Percentiles rank a stretch among this genome's conserved stretches.
Conservation (phyloP, 2,888 invertebrate species). For the Andrena trimmerana region DNA sequence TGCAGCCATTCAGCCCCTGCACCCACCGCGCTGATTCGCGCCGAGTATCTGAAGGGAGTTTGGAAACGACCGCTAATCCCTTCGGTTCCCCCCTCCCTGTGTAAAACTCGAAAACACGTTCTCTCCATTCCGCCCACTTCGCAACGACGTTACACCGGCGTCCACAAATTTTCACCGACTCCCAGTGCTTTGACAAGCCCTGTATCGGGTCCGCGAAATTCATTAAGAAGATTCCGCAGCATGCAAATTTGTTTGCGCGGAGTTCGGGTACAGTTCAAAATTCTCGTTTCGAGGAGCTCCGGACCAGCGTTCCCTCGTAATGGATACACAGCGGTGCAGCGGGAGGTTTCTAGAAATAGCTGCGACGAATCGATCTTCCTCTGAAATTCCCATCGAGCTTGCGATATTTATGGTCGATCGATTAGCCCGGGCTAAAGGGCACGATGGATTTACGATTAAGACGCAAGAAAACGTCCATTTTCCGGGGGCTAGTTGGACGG, state of each 20-base stretch:
- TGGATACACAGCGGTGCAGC: conserved; percentile 26
- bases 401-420: conserved; percentile 58
- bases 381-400: conserved; percentile 49
- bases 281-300: conserved; percentile 7
- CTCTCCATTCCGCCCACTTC: conserved; percentile 57
- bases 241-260: not conserved
- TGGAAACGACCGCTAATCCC: conserved; percentile 55
- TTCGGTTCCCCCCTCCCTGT: conserved; percentile 35
- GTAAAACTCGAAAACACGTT: conserved; percentile 59
- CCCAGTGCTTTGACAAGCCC: not conserved
- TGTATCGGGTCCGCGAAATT: not conserved
- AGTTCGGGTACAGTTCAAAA: not conserved
- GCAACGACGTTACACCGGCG: not conserved
- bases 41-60: conserved; percentile 42
- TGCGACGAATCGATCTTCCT: conserved; percentile 45
- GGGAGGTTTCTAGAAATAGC: conserved; percentile 35
- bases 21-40: not conserved
- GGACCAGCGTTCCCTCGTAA: conserved; percentile 16
- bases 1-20: not conserved
- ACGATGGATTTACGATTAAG: conserved; percentile 63
- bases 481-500: conserved; percentile 9
- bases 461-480: conserved; percentile 21
- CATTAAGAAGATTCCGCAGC: conserved; percentile 22
- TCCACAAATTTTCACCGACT: conserved; percentile 1
- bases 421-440: conserved; percentile 43